Evolutionary conservation across 1,140 invertebrate genomes (phyloP).

Genomic region (Apolygus lucorum): DNA sequence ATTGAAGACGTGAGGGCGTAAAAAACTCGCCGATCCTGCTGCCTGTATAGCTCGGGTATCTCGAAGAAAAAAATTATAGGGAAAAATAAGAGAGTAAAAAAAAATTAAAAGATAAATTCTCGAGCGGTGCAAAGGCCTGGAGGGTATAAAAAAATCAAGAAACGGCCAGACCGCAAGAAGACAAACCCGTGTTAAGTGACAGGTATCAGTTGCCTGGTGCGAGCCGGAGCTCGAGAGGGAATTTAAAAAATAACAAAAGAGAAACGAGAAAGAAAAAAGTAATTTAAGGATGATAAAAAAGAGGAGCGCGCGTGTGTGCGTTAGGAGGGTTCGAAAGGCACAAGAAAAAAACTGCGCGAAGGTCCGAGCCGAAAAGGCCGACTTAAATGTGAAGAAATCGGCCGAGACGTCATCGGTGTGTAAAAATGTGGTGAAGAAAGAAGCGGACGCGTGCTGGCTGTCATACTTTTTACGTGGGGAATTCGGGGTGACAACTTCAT

Average conservation of each 20-base stretch:
- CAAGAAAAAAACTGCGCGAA: too few relatives aligned
- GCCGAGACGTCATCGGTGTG: neutral
- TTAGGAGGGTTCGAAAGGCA: neutral
- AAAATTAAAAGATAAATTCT: too few relatives aligned
- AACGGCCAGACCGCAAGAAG: conserved; percentile 3
- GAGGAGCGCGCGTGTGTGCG: neutral
- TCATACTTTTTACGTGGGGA: conserved; percentile 4
- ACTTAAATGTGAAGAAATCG: neutral
- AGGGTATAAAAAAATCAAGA: neutral
- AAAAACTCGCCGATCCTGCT: too few relatives aligned
- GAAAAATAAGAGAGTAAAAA: too few relatives aligned
- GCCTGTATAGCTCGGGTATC: too few relatives aligned
- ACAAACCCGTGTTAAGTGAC: conserved; percentile 12
- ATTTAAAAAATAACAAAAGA: neutral
- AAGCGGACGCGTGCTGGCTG: neutral
- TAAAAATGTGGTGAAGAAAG: neutral
- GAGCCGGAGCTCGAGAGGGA: neutral
- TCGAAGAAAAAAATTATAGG: too few relatives aligned
- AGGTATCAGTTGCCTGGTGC: neutral
- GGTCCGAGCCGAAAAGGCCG: too few relatives aligned
- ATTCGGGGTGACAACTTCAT: neutral
- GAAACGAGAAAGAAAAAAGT: neutral
- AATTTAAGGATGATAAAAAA: neutral
- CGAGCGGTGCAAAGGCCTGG: too few relatives aligned
- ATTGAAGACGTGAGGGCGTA: too few relatives aligned